These are phyloP conservation scores for Tricholauxania praeusta DNA, from an alignment of 2,888 invertebrate genomes.

Conservation along the genomic window DNA sequence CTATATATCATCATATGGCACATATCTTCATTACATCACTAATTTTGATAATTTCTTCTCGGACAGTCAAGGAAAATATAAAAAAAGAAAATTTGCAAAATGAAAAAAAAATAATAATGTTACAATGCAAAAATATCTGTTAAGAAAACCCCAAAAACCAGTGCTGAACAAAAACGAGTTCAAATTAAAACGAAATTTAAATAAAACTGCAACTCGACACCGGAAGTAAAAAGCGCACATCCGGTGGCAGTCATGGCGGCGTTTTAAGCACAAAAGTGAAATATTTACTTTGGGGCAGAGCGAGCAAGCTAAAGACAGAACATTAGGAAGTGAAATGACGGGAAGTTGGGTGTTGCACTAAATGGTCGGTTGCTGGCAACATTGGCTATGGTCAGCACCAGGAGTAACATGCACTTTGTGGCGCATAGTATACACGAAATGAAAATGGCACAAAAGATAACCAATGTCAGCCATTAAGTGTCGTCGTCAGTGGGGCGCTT, in stretches of 20 bases:
- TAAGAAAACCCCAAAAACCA: too few species aligned
- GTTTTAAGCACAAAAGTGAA: constrained; percentile 10
- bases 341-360: neutral
- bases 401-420: constrained; percentile 5
- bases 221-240: constrained; percentile 32
- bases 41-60: too few species aligned
- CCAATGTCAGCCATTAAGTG: constrained; percentile 32
- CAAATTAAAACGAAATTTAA: constrained; percentile 34
- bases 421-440: neutral
- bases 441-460: constrained; percentile 8
- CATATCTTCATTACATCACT: too few species aligned
- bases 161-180: neutral
- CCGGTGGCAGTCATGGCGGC: constrained; percentile 25
- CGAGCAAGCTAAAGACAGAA: neutral
- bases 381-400: neutral
- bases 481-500: constrained; percentile 14
- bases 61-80: too few species aligned
- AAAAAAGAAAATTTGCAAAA: too few species aligned
- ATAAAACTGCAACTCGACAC: constrained; percentile 30
- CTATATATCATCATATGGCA: too few species aligned
- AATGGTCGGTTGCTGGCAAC: neutral
- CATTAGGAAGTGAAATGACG: too few species aligned
- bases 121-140: too few species aligned
- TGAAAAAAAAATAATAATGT: too few species aligned
- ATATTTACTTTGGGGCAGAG: constrained; percentile 26